Evolutionary conservation across 2,113 vertebrate genomes (phyloP), one percentile per base, ranked within the genome.

Genomic region (Fregata magnificens): DNA sequence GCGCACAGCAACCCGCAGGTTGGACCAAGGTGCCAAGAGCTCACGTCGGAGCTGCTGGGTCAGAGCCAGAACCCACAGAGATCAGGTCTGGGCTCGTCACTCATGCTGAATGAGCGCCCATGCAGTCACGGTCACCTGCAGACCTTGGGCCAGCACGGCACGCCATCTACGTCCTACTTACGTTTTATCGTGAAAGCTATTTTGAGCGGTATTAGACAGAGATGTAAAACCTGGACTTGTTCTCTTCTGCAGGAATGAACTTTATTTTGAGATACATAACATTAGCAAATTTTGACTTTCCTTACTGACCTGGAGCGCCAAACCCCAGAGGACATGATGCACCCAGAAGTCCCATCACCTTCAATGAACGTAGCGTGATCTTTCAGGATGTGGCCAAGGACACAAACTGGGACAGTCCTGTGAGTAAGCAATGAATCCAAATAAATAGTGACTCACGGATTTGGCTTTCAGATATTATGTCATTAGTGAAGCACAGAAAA

Each of bases 1-100:
- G 0, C 2, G 2, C 3, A 5, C 82, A 63, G 29, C 42, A 24
- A 1, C 82, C n/a, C 0, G 5, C 78, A 55, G 38, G 16, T 13
- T 66, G 71, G 58, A 47, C 24, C 4, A 0, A 1, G 1, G 49
- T 34, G 62, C n/a, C 71, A n/a, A 55, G 52, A 80, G 24, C 26
- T 82, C 38, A 50, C 2, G 5, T 21, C 0, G 2, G 67, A 72
- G 26, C 53, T 5, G 0, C 5, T 28, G 44, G 56, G 34, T 73
- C 91, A 45, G 26, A 62, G 58, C 1, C 1, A 13, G 26, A 34
- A 55, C 8, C 9, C 26, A 2, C 9, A 6, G 49, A 49, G 62
- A 34, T 11, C 2, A 0, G 22, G 29, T 26, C 24, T 44, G 76
- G 17, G 22, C 3, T 31, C 7, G 3, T 81, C 67, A 16, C 76